Base-by-base conservation (phyloP, 1,140 invertebrate species). In the Cotesia glomerata region DNA sequence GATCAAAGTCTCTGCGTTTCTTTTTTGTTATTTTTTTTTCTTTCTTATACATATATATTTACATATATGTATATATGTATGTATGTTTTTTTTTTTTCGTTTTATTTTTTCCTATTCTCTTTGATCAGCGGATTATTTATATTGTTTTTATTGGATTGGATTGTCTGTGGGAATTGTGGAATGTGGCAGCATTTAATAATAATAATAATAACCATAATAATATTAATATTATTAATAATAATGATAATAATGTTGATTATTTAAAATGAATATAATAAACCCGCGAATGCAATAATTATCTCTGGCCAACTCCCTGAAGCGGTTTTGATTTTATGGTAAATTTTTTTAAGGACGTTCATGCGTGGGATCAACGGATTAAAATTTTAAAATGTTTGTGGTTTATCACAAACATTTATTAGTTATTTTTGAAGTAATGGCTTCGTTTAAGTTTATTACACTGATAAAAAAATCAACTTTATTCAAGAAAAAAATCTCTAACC, bases 231-330 rank as follows among this genome's bases (percentile, higher is more conserved):
- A 11, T 51, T 64, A 74, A 74, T 78, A 65, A 78, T 62, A 62
- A 74, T 76, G 52, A 67, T 68, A 75, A 79, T 39, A 71, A 26
- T 26, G 26, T 26, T 26, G 26, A 26, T 26, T 74, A 70, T 74
- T 32, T 45, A 7, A 59, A 54, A 32, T 18, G 73, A 72, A 71
- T 70, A 75, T 58, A 76, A 77, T 74, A 72, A 75, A 70, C 56
- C 77, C 75, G 77, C 74, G 75, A 66, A 78, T 78, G 74, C 75
- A 75, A 81, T 78, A 63, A 79, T 79, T 83, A 85, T 86, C 39
- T 45, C 82, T 87, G 86, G 86, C 86, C 86, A 85, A 86, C 84
- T 87, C 86, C 86, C 86, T 86, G 83, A 86, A 87, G 86, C 83
- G 80, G 82, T 87, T 85, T 83, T 82, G 78, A 78, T 78, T 79